Base-by-base conservation (phyloP, 2,888 invertebrate species). In the Pherbina coryleti region DNA sequence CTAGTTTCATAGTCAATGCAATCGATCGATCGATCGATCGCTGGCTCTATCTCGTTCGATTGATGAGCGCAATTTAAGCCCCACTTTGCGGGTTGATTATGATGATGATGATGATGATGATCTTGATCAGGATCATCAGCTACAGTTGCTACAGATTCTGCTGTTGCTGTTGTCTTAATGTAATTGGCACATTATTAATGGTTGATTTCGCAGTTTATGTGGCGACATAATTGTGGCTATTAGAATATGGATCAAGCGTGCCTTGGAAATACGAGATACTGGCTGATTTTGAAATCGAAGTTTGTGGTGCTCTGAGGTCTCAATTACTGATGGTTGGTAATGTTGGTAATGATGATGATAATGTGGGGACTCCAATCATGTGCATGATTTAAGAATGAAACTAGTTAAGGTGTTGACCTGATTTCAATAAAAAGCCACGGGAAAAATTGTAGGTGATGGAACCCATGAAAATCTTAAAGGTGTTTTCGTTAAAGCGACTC, bases 211-310 rank as follows among this genome's bases (percentile, higher is more conserved):
- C 14, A 60, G 37, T 31, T 34, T 34, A 71, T 71, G 31, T 19
- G 55, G 71, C 71, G 71, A 71, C 55, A 55, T 72, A 72, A 72
- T 72, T 34, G 57, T 17, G 57, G 31, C 71, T 34, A 71, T 37
- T 72, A 57, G 37, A 57, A 72, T 57, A 37, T n/a, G 22, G 72
- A 57, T 17, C 25, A 25, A 22, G 25, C 37, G 57, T 72, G 34
- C 4, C 19, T 34, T 34, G 66, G 37, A 44, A 34, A 34, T n/a
- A 31, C 28, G 17, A 31, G 34, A 19, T 37, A 19, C 9, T 22
- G 8, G 8, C 19, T 17, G 9, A 66, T 19, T 9, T 19, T 11
- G 57, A 60, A 28, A 60, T 44, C 44, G 44, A 44, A 44, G 5
- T 55, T n/a, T n/a, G 5, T n/a, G 19, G 19, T 19, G 57, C 57